Base-by-base conservation (phyloP, 2,888 invertebrate species). In the Drosophila hamatofila region DNA sequence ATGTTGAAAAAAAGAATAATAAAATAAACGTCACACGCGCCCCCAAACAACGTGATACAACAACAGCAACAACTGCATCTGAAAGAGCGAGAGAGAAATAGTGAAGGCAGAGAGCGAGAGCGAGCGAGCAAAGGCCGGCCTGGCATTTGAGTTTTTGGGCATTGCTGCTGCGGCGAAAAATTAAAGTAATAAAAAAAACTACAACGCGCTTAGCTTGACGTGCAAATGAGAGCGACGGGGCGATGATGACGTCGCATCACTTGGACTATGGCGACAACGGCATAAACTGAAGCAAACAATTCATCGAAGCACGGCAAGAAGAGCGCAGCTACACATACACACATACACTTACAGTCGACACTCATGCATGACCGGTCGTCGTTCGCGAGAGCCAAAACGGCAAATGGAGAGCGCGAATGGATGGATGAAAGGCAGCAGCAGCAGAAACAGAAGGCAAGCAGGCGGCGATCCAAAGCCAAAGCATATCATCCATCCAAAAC, bases 401-500 rank as follows among this genome's bases (percentile, higher is more conserved):
- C 80, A 75, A 72, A 81, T 70, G 68, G 86, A 84, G 78, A 72
- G 73, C 73, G 66, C 56, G 46, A 81, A 72, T 61, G 56, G 61
- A 65, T 63, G 81, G 77, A 72, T 64, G 73, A 81, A 81, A 72
- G 67, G 63, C 55, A 71, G 44, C 42, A 62, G 23, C 60, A 64
- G 42, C 60, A 66, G 23, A 33, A 46, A 62, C 54, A 42, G 54
- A 33, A 59, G 51, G 57, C 55, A 46, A 60, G 59, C 68, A 77
- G 51, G 58, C 63, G 69, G 84, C 66, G 56, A 73, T 72, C 71
- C 69, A 75, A 75, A 84, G 73, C 84, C 73, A 78, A 83, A 90
- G 68, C 89, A 90, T 90, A 86, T 86, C 90, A 90, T 87, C 86
- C 90, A 89, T 90, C 90, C 90, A 89, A 90, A 90, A 87, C 90